A percentile compares a stretch with the other conserved stretches of the same genome.
Conservation (phyloP, 2,888 invertebrate species). For the Melanostoma mellinum region DNA sequence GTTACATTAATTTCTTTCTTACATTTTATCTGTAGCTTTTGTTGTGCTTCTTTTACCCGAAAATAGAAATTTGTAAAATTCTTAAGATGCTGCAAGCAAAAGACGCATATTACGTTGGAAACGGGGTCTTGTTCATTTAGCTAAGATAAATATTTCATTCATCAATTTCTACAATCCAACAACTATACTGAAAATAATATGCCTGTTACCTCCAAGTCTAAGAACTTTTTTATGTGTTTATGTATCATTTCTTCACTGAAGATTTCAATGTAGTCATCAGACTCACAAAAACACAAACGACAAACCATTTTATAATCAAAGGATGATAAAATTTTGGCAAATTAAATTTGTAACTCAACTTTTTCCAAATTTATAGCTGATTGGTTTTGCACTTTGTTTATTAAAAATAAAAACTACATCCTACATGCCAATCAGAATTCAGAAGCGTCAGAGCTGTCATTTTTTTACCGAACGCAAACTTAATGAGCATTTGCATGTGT, state of each 20-base stretch:
- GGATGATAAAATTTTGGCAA: no score
- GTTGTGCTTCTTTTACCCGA: constrained; percentile 61
- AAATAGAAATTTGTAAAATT: constrained; percentile 68
- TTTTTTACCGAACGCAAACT: neutral
- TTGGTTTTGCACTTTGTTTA: no score
- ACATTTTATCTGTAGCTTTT: neutral
- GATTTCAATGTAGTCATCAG: constrained; percentile 33
- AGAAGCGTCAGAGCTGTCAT: neutral
- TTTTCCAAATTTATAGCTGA: no score
- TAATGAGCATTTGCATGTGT: no score
- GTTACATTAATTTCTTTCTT: neutral
- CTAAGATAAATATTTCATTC: constrained; percentile 8
- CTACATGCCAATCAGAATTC: neutral
- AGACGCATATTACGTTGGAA: constrained; percentile 62
- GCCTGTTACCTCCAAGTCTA: constrained; percentile 44
- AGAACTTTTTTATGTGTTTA: constrained; percentile 40
- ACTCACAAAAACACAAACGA: constrained; percentile 54
- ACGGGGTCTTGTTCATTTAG: constrained; percentile 51
- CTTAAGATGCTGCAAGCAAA: constrained; percentile 69
- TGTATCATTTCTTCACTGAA: constrained; percentile 56
- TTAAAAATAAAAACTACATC: no score
- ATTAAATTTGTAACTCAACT: no score
- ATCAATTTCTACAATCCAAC: neutral
- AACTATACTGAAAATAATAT: neutral
- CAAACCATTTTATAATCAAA: constrained; percentile 51